These are phyloP conservation scores for Laterallus jamaicensis DNA, from an alignment of 2,113 vertebrate genomes.

Conservation along the genomic window DNA sequence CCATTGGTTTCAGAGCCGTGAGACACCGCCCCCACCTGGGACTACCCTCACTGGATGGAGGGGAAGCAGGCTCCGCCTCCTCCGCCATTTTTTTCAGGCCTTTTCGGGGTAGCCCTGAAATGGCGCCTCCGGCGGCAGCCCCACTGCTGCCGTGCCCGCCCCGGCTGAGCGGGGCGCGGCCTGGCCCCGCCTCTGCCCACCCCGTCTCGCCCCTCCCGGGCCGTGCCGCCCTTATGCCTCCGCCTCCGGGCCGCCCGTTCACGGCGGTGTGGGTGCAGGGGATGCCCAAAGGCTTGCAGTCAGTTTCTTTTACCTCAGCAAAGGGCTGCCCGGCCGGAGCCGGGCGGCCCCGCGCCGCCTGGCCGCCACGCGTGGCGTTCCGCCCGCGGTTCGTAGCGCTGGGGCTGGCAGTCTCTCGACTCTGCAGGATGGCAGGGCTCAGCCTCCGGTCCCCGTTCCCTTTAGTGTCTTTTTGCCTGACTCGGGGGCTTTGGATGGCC, in stretches of 20 bases:
- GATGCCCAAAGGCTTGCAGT: accelerated
- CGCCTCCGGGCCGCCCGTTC: accelerated
- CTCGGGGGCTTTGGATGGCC: accelerated
- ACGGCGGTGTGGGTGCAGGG: accelerated
- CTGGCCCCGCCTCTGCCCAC: too few relatives aligned
- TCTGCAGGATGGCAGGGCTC: neutral
- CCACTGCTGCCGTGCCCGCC: accelerated
- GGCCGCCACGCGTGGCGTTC: accelerated
- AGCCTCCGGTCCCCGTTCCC: accelerated
- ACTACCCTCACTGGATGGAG: neutral
- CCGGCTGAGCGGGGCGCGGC: too few relatives aligned
- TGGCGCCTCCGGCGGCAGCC: neutral
- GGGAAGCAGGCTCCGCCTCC: neutral
- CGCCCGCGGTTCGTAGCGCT: too few relatives aligned
- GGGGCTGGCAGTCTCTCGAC: accelerated
- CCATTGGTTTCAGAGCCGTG: neutral
- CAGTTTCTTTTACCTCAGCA: accelerated
- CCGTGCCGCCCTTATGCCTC: accelerated
- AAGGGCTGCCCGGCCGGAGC: too few relatives aligned
- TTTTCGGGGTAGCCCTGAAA: accelerated
- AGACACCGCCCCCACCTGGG: neutral
- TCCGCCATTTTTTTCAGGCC: neutral
- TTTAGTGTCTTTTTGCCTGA: accelerated
- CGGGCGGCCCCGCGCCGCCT: neutral
- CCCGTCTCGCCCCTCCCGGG: accelerated